Evolutionary conservation across 2,797 vertebrate genomes (phyloP).

Genomic region (Rhinoraja longicauda): DNA sequence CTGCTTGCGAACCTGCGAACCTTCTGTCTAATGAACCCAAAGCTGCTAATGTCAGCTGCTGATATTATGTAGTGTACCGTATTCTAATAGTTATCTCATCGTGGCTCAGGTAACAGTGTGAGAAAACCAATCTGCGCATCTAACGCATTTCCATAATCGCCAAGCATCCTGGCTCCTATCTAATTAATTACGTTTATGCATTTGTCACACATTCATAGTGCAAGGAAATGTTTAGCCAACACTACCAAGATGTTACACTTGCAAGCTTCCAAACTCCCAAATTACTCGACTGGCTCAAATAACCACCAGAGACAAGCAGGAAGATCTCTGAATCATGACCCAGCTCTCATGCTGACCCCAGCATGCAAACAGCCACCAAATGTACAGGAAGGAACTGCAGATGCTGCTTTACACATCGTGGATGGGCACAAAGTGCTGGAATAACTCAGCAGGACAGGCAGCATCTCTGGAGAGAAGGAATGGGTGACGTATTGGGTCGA

Average conservation of each 20-base stretch:
- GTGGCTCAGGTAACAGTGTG: neutral
- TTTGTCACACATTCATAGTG: neutral
- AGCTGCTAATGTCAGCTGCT: neutral
- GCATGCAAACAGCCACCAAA: neutral
- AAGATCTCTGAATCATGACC: neutral
- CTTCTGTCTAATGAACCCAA: neutral
- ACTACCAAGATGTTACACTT: neutral
- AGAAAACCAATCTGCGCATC: neutral
- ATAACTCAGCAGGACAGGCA: too few relatives aligned
- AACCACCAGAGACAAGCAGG: neutral
- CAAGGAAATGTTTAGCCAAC: neutral
- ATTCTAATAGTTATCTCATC: neutral
- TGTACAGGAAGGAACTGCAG: too few relatives aligned
- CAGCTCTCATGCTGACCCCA: neutral
- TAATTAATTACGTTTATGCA: neutral
- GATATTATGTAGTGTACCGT: neutral
- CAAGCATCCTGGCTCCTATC: neutral
- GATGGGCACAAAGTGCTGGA: too few relatives aligned
- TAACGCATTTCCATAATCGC: neutral
- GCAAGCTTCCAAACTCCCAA: neutral
- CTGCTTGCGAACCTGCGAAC: neutral
- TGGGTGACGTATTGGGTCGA: too few relatives aligned
- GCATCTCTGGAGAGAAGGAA: too few relatives aligned
- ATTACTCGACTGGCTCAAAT: neutral
- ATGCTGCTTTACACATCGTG: too few relatives aligned